These are phyloP conservation scores for Calliopum simillimum DNA, from an alignment of 2,888 invertebrate genomes.

Conservation along the genomic window DNA sequence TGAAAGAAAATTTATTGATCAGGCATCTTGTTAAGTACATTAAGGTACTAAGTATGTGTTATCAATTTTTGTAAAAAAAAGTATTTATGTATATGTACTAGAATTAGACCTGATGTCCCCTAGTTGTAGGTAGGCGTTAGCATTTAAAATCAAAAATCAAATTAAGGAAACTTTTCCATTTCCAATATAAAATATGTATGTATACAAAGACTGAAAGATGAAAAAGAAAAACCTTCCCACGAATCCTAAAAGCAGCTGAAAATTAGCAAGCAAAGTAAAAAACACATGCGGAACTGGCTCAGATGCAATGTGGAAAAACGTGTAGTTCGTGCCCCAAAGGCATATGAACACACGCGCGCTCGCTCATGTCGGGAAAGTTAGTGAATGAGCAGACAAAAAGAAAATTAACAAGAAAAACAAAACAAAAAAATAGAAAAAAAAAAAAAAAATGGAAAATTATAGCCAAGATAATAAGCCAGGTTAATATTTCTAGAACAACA, in stretches of 20 bases:
- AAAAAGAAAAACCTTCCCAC: neutral
- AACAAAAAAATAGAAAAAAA: neutral
- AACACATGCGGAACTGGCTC: conserved; percentile 22
- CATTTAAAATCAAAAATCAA: no score
- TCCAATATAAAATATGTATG: neutral
- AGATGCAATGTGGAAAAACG: conserved; percentile 27
- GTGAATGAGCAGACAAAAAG: neutral
- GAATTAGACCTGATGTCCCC: no score
- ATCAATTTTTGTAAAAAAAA: no score
- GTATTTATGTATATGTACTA: no score
- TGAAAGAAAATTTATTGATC: no score
- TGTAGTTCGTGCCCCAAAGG: conserved; percentile 19
- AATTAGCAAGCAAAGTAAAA: neutral
- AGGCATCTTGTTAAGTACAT: no score
- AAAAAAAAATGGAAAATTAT: neutral
- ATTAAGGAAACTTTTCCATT: neutral
- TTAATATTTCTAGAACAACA: conserved; percentile 25
- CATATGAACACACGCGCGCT: conserved; percentile 18
- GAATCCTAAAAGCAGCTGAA: conserved; percentile 3
- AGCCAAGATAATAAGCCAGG: conserved; percentile 23
- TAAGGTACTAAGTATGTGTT: no score
- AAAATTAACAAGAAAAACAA: neutral
- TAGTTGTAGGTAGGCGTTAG: no score
- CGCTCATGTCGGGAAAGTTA: conserved; percentile 21
- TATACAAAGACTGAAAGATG: neutral